Conservation (phyloP, 2,888 invertebrate species). For the Lasius fuliginosus region DNA sequence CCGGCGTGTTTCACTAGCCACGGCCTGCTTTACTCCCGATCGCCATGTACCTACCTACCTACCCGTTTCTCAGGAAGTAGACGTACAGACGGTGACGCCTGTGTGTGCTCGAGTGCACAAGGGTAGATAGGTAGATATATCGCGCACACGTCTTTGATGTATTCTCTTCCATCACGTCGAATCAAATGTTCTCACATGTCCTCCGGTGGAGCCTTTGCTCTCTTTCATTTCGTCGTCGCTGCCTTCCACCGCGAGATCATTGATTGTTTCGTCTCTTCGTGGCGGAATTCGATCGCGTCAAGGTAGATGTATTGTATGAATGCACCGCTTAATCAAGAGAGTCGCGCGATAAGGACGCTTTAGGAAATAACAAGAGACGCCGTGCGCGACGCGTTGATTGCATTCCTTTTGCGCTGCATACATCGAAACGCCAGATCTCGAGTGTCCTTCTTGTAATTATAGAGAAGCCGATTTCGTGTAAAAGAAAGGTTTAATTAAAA, state of each 20-base stretch:
- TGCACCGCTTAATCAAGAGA: slow-evolving; percentile 8
- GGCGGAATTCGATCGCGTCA: neutral
- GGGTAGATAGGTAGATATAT: slow-evolving; percentile 16
- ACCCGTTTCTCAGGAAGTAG: slow-evolving; percentile 45
- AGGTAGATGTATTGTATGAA: neutral
- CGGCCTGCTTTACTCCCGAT: slow-evolving; percentile 47
- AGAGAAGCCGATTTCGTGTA: slow-evolving; percentile 21
- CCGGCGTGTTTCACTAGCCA: slow-evolving; percentile 41
- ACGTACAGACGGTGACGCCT: slow-evolving; percentile 32
- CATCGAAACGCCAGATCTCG: slow-evolving; percentile 32
- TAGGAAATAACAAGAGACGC: slow-evolving; percentile 15
- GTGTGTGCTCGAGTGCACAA: slow-evolving; percentile 21
- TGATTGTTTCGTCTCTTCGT: neutral
- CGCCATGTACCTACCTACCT: slow-evolving; percentile 28
- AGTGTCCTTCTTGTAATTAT: slow-evolving; percentile 38
- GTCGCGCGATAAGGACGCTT: slow-evolving; percentile 24
- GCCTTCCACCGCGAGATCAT: neutral
- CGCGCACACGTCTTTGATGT: slow-evolving; percentile 31
- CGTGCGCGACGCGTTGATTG: neutral
- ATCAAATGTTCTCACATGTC: slow-evolving; percentile 34
- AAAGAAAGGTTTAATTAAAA: slow-evolving; percentile 45
- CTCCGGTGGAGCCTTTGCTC: neutral
- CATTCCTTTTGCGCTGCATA: slow-evolving; percentile 21
- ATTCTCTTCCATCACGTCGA: slow-evolving; percentile 29
- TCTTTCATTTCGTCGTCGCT: neutral